These are phyloP conservation scores for Emys orbicularis DNA, from an alignment of 2,797 vertebrate genomes.

Conservation along the genomic window DNA sequence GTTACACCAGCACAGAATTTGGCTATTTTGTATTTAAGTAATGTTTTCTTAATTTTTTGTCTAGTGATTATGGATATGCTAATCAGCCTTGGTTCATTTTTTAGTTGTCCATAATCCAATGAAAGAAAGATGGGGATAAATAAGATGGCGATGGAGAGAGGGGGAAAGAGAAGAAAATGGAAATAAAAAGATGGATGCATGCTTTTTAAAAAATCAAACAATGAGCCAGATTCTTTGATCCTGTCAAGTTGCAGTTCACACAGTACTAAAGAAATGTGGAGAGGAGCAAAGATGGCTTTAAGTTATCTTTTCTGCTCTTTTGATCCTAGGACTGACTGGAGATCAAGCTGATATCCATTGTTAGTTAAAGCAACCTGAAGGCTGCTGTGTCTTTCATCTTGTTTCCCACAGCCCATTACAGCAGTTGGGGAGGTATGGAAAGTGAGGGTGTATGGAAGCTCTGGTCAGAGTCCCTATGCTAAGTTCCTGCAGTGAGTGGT, in stretches of 20 bases:
- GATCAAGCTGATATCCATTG: neutral
- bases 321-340: neutral
- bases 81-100: neutral
- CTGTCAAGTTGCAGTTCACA: neutral
- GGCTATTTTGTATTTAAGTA: neutral
- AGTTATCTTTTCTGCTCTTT: neutral
- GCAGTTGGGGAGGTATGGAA: rapidly evolving
- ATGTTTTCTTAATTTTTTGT: neutral
- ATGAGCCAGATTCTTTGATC: neutral
- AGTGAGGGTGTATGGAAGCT: neutral
- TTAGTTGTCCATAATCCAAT: neutral
- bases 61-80: neutral
- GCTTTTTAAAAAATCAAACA: neutral
- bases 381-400: rapidly evolving
- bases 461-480: neutral
- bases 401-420: rapidly evolving
- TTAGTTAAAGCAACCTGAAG: neutral
- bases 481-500: neutral
- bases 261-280: neutral
- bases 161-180: neutral
- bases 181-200: neutral
- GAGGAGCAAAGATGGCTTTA: neutral
- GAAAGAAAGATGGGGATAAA: neutral
- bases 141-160: neutral
- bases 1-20: neutral